Evolutionary conservation across 2,113 vertebrate genomes (phyloP).

Genomic region (Nothoprocta perdicaria): DNA sequence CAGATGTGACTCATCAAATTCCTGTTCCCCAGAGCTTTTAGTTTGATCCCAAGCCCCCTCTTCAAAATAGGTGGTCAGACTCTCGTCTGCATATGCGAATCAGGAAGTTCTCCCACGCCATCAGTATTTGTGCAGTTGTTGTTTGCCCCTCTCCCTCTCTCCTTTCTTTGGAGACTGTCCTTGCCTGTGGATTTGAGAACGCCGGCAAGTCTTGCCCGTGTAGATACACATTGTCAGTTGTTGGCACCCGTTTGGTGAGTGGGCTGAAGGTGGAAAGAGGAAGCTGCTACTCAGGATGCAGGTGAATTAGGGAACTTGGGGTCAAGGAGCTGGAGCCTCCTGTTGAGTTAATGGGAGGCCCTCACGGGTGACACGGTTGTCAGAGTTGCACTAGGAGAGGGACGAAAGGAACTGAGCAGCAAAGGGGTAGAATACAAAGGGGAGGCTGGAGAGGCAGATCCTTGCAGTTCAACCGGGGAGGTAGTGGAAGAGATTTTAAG

Average conservation of each 20-base stretch:
- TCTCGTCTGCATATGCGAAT: conserved; percentile 58
- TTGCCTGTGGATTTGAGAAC: not conserved
- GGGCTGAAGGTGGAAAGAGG: not conserved
- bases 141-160: not conserved
- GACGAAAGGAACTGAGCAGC: not conserved
- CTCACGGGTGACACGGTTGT: accelerated
- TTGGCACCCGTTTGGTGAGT: not conserved
- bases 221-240: accelerated
- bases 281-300: not conserved
- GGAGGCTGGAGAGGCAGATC: not conserved
- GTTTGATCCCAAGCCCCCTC: not conserved
- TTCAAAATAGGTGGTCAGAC: conserved; percentile 44
- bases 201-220: not conserved
- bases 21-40: conserved; percentile 35
- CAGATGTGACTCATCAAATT: not conserved
- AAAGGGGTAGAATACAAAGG: not conserved
- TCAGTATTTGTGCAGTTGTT: not conserved
- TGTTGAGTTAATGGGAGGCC: not conserved
- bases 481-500: not conserved
- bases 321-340: not conserved
- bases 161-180: conserved; percentile 12
- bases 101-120: not conserved
- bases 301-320: not conserved
- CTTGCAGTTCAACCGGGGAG: not conserved
- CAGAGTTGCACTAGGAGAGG: not conserved